Evolutionary conservation across 2,888 invertebrate species (phyloP), one percentile per base, ranked within the genome.

Genomic region (Chaetogeoica ovagalla): DNA sequence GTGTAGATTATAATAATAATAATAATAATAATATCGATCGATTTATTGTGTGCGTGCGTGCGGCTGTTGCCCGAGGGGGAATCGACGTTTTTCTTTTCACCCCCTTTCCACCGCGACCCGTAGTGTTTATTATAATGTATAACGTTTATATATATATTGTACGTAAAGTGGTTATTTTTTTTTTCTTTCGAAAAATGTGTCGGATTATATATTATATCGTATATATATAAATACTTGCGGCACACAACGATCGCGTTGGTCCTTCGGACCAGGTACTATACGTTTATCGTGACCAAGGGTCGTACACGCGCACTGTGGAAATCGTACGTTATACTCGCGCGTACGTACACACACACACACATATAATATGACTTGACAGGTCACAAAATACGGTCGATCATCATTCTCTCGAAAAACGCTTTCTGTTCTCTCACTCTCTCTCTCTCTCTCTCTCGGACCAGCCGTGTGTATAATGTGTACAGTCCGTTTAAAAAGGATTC

Each of bases 381-480:
- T 63, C 30, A 62, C 72, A 60, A 62, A 62, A 72, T 60, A 48
- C 52, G 73, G 73, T 73, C 73, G 73, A 73, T 73, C 73, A 30
- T 73, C 30, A 30, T 30, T 30, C 30, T 73, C 71, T 71, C 43
- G 5, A 23, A 71, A 71, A 71, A 30, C 30, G 30, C 71, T 43
- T 59, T 43, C 71, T 60, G 23, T 17, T 30, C n/a, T n/a, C n/a
- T n/a, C n/a, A n/a, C n/a, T n/a, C n/a, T n/a, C n/a, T n/a, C n/a
- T n/a, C n/a, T n/a, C n/a, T n/a, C n/a, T n/a, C n/a, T n/a, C n/a
- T 30, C 30, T 30, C 30, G 30, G 30, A 30, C 30, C 30, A 30
- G 30, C 30, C 1, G 30, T 30, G 30, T 30, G 30, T 30, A 4
- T 30, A 30, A n/a, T n/a, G n/a, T n/a, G 30, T 30, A 30, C 4